Evolutionary conservation across 2,888 invertebrate species (phyloP).

Genomic region (Campoletis raptor): DNA sequence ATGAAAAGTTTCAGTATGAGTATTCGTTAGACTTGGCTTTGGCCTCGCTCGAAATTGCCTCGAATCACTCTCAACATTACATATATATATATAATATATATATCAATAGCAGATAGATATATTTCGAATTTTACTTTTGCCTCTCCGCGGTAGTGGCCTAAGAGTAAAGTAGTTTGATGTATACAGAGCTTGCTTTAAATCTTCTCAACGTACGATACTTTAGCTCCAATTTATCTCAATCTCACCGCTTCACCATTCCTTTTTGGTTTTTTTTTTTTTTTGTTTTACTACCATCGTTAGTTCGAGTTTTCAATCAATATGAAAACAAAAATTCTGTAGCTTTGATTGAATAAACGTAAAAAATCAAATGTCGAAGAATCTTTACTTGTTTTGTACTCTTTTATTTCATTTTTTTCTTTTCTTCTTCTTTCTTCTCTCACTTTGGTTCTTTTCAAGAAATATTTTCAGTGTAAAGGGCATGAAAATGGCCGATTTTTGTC

Average conservation of each 20-base stretch:
- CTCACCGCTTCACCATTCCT: constrained; percentile 9
- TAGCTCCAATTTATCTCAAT: constrained; percentile 24
- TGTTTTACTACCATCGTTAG: not conserved
- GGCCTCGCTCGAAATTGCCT: constrained; percentile 63
- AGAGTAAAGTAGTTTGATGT: constrained; percentile 17
- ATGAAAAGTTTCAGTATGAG: constrained; percentile 57
- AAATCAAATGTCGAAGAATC: not conserved
- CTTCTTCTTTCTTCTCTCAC: too few relatives aligned
- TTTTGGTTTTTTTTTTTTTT: too few relatives aligned
- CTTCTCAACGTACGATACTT: constrained; percentile 14
- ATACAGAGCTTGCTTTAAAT: constrained; percentile 34
- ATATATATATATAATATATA: not conserved
- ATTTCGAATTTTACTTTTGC: constrained; percentile 36
- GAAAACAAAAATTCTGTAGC: not conserved
- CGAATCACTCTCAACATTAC: constrained; percentile 53
- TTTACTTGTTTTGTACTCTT: not conserved
- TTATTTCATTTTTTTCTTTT: not conserved
- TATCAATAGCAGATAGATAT: constrained; percentile 30
- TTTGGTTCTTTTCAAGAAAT: too few relatives aligned
- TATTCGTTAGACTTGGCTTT: constrained; percentile 60
- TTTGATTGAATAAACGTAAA: not conserved
- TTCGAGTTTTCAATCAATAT: not conserved
- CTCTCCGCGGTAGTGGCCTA: not conserved
- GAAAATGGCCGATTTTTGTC: too few relatives aligned
- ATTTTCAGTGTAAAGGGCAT: too few relatives aligned